A percentile compares a stretch with the other conserved stretches of the same genome.
Evolutionary conservation across 2,888 invertebrate genomes (phyloP).

Genomic region (Caenorhabditis japonica): DNA sequence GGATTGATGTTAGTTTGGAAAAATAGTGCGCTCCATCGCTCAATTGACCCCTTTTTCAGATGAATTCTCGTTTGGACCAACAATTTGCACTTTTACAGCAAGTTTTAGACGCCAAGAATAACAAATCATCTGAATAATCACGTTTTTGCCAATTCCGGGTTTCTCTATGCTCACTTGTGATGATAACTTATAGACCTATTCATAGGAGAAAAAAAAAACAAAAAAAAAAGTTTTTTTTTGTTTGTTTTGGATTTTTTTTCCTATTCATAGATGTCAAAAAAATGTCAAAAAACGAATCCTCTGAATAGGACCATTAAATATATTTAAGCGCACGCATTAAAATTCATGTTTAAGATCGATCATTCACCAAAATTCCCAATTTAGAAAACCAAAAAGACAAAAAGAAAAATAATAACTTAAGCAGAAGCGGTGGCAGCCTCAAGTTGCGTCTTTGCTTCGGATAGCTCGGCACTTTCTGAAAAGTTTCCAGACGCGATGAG

Average conservation of each 20-base stretch:
- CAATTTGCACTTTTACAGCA: slow-evolving; percentile 14
- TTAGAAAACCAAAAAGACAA: neutral
- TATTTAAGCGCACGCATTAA: slow-evolving; percentile 10
- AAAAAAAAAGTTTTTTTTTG: no score
- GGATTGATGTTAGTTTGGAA: slow-evolving; percentile 7
- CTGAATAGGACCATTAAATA: neutral
- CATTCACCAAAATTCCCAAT: slow-evolving; percentile 7
- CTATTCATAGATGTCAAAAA: neutral
- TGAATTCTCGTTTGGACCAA: slow-evolving; percentile 9
- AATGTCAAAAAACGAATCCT: no score
- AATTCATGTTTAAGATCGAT: no score
- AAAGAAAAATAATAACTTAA: slow-evolving; percentile 5
- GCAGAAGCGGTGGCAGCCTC: slow-evolving; percentile 17
- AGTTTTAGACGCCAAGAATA: no score
- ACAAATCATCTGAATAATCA: neutral
- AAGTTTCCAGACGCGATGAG: slow-evolving; percentile 1
- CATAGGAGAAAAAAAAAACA: neutral
- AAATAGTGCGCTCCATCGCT: no score
- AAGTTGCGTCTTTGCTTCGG: slow-evolving; percentile 35
- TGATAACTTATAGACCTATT: no score
- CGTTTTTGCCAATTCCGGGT: neutral
- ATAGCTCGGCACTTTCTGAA: slow-evolving; percentile 14
- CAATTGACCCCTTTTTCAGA: no score
- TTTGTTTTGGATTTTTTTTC: neutral
- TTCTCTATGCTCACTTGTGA: neutral